phyloP scores from a whole-genome alignment of 2,797 vertebrate genomes.

The Tachyglossus aculeatus region DNA sequence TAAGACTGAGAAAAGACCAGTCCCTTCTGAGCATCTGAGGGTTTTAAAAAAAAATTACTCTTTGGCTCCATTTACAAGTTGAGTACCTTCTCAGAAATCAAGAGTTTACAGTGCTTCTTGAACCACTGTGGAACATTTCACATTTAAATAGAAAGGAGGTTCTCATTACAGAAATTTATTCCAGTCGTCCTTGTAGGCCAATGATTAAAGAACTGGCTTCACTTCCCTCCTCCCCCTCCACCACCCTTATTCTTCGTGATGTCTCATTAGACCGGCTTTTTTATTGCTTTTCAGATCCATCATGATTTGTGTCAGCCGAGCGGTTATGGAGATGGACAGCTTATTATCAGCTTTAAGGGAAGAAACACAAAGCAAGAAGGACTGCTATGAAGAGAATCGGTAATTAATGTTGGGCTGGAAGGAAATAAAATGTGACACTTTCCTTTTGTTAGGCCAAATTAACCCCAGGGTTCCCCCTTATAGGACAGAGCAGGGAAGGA shows the following conservation, averaged over 20 bases:
- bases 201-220: slow-evolving; percentile 32
- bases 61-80: neutral
- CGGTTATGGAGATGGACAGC: slow-evolving; percentile 33
- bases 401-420: slow-evolving; percentile 35
- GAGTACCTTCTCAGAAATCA: slow-evolving; percentile 8
- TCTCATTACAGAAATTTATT: slow-evolving; percentile 38
- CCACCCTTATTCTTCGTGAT: slow-evolving; percentile 26
- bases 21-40: rapidly evolving
- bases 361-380: slow-evolving; percentile 23
- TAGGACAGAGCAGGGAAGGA: neutral
- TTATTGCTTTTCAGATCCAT: slow-evolving; percentile 61
- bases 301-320: slow-evolving; percentile 48
- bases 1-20: neutral
- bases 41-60: neutral
- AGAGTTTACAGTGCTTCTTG: neutral
- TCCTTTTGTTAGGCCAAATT: slow-evolving; percentile 13
- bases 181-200: slow-evolving; percentile 12
- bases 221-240: neutral
- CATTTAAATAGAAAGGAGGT: slow-evolving; percentile 40
- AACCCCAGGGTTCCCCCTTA: neutral
- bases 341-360: slow-evolving; percentile 50
- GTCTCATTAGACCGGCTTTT: slow-evolving; percentile 48
- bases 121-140: slow-evolving; percentile 24
- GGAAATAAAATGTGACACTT: slow-evolving; percentile 42
- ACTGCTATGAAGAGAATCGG: slow-evolving; percentile 19